Conservation (phyloP, 2,113 vertebrate species). For the Hymenochirus boettgeri region DNA sequence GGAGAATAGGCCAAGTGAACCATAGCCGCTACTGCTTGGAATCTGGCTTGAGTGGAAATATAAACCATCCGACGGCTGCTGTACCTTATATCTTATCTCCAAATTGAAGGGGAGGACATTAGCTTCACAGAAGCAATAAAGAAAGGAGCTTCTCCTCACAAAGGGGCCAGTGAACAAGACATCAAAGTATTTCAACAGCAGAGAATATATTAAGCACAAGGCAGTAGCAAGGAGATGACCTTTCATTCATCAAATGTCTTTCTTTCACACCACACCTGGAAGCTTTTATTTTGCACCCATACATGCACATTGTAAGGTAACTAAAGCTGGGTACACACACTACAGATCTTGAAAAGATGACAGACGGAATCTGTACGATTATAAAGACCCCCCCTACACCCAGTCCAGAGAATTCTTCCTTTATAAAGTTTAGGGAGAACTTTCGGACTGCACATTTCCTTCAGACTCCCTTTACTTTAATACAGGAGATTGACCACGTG, state of each 20-base stretch:
- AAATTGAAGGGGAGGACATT: slow-evolving; percentile 1
- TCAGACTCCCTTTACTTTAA: too few species aligned
- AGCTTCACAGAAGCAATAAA: background rate
- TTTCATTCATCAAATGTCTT: background rate
- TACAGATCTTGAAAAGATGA: too few species aligned
- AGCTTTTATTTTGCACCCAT: background rate
- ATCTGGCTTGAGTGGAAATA: background rate
- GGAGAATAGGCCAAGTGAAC: background rate
- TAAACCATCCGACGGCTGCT: background rate
- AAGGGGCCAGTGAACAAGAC: background rate
- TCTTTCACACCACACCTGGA: background rate
- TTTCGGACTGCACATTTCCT: too few species aligned
- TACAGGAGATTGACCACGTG: too few species aligned
- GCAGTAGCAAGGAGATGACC: background rate
- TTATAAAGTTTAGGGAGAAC: too few species aligned
- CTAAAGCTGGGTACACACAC: too few species aligned
- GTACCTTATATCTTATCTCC: background rate
- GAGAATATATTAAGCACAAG: background rate
- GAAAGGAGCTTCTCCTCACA: background rate
- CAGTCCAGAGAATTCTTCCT: too few species aligned
- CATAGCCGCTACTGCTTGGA: slow-evolving; percentile 4
- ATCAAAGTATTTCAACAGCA: slow-evolving; percentile 5
- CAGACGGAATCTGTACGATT: too few species aligned
- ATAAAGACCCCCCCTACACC: too few species aligned
- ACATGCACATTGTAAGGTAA: too few species aligned